Base-by-base conservation (phyloP, 2,113 vertebrate species). In the Taurulus bubalis region DNA sequence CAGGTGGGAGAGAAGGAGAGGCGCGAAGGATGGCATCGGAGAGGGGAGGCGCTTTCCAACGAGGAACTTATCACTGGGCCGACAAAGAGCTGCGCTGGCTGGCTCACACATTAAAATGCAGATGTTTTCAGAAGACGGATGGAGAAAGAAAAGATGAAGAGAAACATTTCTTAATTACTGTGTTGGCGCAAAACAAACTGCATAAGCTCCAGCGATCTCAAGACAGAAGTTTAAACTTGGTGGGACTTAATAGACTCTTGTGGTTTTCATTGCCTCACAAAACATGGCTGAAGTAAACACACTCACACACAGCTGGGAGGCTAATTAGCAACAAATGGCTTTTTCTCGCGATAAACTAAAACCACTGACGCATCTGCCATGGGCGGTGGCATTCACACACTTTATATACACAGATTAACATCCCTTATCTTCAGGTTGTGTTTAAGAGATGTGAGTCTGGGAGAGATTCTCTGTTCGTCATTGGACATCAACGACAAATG, bases 251-350 rank as follows among this genome's bases (percentile, higher is more conserved):
- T 55, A n/a, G 71, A 80, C 72, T 60, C 47, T 56, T 76, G 64
- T 20, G 53, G 42, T 38, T 80, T 89, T 91, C 66, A 67, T 22
- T 53, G 76, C 59, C 83, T 75, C 81, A 75, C 71, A 69, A 89
- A 90, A 80, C 72, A 59, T 6, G 2, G 68, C 38, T 34, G 49
- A 76, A 75, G 62, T 66, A 81, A 87, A 88, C 79, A 80, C 51
- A n/a, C 22, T 4, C 4, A 55, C 10, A 26, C 24, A 65, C 71
- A 89, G 75, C 81, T 69, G 84, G 65, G 42, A 58, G 56, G 66
- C 79, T 84, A 91, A 91, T 84, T 72, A 56, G 36, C 63, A 75
- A 77, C 79, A 87, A 84, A 79, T 79, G 67, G 47, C 40, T 56
- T 73, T 78, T 70, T 73, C 26, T 62, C 20, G 0, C 1, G 6